Evolutionary conservation across 2,797 vertebrate species (phyloP).

Genomic region (Chiloscyllium punctatum): DNA sequence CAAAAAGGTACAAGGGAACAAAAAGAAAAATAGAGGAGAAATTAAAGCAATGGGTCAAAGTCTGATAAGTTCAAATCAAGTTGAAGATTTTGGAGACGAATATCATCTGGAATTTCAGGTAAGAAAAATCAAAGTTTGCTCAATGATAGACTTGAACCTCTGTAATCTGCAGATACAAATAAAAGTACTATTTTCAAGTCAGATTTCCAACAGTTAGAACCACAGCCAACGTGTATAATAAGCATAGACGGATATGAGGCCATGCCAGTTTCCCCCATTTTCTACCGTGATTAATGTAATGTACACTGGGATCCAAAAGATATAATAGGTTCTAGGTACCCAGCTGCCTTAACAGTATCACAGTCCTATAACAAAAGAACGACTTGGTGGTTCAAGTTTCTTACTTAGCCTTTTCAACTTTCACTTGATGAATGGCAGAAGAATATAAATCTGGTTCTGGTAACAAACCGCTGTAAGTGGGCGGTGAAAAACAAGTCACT

Average conservation of each 20-base stretch:
- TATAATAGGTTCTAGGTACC: neutral
- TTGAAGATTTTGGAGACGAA: conserved; percentile 1
- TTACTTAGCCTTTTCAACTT: conserved; percentile 27
- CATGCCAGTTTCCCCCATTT: conserved; percentile 27
- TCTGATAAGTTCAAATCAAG: neutral
- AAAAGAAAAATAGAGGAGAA: neutral
- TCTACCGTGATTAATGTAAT: neutral
- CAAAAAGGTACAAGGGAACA: neutral
- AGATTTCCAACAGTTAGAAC: neutral
- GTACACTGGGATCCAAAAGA: neutral
- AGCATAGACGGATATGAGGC: neutral
- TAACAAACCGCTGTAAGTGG: conserved; percentile 27
- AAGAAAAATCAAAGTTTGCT: neutral
- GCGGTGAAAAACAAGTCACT: conserved; percentile 26
- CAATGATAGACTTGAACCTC: neutral
- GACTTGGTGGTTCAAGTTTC: conserved; percentile 2
- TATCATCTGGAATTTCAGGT: neutral
- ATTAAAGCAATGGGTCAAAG: neutral
- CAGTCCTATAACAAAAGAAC: neutral
- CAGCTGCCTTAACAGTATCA: neutral
- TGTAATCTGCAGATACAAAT: neutral
- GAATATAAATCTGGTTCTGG: conserved; percentile 33
- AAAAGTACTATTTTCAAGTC: neutral
- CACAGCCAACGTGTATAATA: neutral
- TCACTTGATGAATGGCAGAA: conserved; percentile 22